Evolutionary conservation across 2,797 vertebrate genomes (phyloP).

Genomic region (Cuculus canorus): DNA sequence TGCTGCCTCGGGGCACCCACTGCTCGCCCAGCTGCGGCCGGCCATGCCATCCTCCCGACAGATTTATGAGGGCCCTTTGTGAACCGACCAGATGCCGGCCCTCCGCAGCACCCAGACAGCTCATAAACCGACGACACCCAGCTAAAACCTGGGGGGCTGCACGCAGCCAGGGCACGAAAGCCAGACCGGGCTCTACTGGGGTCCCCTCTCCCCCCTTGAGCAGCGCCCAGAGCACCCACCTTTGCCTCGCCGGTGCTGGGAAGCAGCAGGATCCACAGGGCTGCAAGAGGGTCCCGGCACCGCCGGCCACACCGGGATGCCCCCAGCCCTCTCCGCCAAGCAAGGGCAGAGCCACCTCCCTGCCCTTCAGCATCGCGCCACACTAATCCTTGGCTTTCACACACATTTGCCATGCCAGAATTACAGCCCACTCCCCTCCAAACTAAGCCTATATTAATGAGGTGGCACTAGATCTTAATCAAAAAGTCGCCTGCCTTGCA

Average conservation of each 20-base stretch:
- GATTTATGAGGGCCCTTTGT: not conserved
- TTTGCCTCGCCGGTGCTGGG: accelerated
- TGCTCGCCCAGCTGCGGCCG: accelerated
- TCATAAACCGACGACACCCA: not conserved
- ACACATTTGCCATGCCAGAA: not conserved
- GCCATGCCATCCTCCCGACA: not conserved
- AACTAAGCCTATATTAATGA: slow-evolving; percentile 56
- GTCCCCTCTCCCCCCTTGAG: accelerated
- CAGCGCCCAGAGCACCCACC: not conserved
- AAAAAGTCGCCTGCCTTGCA: slow-evolving; percentile 1
- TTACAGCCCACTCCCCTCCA: not conserved
- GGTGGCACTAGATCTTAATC: not conserved
- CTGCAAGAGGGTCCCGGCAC: not conserved
- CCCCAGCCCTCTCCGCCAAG: not conserved
- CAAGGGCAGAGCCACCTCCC: not conserved
- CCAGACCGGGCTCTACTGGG: accelerated
- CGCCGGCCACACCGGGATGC: not conserved
- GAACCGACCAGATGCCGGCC: not conserved
- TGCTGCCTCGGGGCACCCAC: not conserved
- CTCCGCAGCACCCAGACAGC: not conserved
- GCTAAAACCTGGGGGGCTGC: not conserved
- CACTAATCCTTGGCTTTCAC: not conserved
- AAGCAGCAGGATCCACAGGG: not conserved
- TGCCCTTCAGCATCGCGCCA: not conserved
- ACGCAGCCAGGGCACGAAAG: not conserved